Conservation (phyloP, 2,888 invertebrate species). For the Prosapia bicincta region DNA sequence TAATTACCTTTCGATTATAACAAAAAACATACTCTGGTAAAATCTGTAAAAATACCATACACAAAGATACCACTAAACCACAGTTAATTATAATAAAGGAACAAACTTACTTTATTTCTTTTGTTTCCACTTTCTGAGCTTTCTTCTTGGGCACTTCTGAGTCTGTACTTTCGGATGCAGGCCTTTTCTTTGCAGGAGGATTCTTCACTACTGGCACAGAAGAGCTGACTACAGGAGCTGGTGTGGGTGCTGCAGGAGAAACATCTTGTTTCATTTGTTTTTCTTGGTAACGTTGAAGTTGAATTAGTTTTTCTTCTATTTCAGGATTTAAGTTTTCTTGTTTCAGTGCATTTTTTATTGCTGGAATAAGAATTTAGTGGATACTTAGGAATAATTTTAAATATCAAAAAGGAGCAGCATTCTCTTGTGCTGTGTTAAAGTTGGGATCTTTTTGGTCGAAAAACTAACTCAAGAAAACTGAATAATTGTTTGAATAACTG, state of each 20-base stretch:
- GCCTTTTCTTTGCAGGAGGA: constrained; percentile 42
- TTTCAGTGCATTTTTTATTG: constrained; percentile 87
- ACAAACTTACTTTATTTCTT: constrained; percentile 40
- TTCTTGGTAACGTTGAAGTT: constrained; percentile 82
- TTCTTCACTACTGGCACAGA: constrained; percentile 11
- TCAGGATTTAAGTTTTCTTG: constrained; percentile 89
- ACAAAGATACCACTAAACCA: too few species aligned
- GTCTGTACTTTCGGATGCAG: constrained; percentile 31
- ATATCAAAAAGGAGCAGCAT: too few species aligned
- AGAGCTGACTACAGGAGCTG: constrained; percentile 48
- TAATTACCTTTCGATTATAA: too few species aligned
- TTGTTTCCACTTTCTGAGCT: constrained; percentile 32
- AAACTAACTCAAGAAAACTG: too few species aligned
- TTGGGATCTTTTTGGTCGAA: too few species aligned
- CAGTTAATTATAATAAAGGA: too few species aligned
- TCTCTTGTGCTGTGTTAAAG: too few species aligned
- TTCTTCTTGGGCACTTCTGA: constrained; percentile 32
- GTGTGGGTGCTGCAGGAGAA: constrained; percentile 28
- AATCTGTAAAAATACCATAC: too few species aligned
- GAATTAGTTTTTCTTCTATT: constrained; percentile 86
- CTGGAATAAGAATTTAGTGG: too few species aligned
- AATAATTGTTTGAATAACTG: too few species aligned
- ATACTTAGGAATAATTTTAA: too few species aligned
- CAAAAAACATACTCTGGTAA: too few species aligned
- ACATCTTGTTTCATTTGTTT: constrained; percentile 47